Base-by-base conservation (phyloP, 2,113 vertebrate genomes). In the Cavia porcellus region DNA sequence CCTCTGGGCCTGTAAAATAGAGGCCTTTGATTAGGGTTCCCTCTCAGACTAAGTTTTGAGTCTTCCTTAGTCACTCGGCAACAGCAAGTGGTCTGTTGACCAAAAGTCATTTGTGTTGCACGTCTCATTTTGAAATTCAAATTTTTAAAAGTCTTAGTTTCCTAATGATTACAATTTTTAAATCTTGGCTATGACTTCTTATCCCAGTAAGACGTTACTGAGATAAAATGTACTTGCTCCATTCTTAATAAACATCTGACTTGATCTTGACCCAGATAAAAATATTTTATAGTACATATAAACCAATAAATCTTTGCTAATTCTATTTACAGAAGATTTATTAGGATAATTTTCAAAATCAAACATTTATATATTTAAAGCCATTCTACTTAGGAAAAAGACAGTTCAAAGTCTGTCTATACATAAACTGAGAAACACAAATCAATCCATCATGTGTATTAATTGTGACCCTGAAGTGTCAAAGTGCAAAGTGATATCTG, bases 301-400 rank as follows among this genome's bases (percentile, higher is more conserved):
- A 92, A n/a, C 55, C 61, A 96, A 92, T 32, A 92, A 92, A 74
- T 84, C 28, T 24, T 96, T 87, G 68, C 47, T 96, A 88, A 96
- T 32, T 88, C 11, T 93, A 81, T 92, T 80, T 72, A 90, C 55
- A 84, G 80, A 74, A 89, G 30, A 88, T 35, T 30, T 96, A 17
- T 47, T 50, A 47, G 61, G 28, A 47, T 80, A 35, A 68, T 61
- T 88, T 93, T 93, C 24, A 45, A 88, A 94, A 84, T 75, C 47
- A 84, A 90, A 72, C 7, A 80, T 79, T 82, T 77, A 90, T 35
- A 59, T 74, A 64, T 79, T 61, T 95, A 47, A 92, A 95, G 64
- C 12, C 3, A 81, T 81, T 96, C 55, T 93, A 81, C 88, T 92
- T 85, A 84, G 50, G 42, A 96, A 90, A 93, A 95, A 66, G 1